Evolutionary conservation across 2,888 invertebrate species (phyloP).

Genomic region (Drosophila rellima): DNA sequence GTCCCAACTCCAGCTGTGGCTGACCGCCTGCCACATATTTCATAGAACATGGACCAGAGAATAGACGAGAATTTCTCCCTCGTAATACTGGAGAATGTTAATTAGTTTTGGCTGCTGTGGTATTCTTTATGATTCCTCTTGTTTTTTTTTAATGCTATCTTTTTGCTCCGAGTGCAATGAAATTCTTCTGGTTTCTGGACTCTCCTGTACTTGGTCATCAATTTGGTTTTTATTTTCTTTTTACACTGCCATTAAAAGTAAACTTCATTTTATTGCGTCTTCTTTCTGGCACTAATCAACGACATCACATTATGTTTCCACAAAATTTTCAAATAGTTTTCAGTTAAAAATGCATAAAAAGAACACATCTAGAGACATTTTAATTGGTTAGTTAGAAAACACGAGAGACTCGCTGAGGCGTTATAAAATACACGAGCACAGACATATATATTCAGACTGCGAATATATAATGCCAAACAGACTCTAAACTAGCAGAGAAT

Average conservation of each 20-base stretch:
- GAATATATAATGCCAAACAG: not conserved
- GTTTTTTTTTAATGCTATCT: constrained; percentile 37
- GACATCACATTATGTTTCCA: constrained; percentile 49
- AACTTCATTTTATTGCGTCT: constrained; percentile 50
- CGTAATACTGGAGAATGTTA: constrained; percentile 44
- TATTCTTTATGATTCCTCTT: constrained; percentile 25
- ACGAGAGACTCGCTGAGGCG: constrained; percentile 8
- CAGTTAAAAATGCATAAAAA: constrained; percentile 48
- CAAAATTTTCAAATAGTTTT: constrained; percentile 36
- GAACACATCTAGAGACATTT: constrained; percentile 23
- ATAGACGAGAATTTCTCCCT: constrained; percentile 13
- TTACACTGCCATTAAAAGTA: constrained; percentile 34
- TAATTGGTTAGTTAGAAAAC: constrained; percentile 21
- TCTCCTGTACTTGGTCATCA: constrained; percentile 26
- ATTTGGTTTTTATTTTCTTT: constrained; percentile 13
- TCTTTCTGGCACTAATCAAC: constrained; percentile 42
- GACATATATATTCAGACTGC: constrained; percentile 14
- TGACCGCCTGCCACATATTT: constrained; percentile 70
- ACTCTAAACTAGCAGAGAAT: not conserved
- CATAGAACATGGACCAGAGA: constrained; percentile 33
- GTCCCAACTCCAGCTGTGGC: constrained; percentile 45
- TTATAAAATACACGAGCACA: constrained; percentile 14
- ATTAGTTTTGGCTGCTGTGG: constrained; percentile 54
- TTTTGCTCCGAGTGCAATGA: constrained; percentile 51
- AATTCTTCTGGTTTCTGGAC: constrained; percentile 39